Conservation (phyloP, 2,888 invertebrate genomes). For the Epirrhoe alternata region DNA sequence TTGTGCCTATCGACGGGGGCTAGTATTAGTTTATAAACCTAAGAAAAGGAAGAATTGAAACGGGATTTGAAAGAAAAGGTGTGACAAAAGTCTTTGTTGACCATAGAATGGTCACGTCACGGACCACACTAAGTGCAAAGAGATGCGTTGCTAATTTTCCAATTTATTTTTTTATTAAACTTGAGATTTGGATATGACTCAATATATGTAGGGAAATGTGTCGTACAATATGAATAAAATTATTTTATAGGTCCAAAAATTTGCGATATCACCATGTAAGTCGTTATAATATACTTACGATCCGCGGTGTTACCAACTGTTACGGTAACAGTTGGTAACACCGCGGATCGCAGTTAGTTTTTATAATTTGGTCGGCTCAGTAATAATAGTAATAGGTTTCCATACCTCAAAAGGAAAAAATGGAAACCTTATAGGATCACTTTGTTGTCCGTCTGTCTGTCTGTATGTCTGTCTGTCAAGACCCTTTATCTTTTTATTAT, state of each 20-base stretch:
- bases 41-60: constrained; percentile 64
- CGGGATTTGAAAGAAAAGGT: constrained; percentile 56
- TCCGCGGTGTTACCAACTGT: too few relatives aligned
- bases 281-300: too few relatives aligned
- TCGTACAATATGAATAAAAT: not conserved
- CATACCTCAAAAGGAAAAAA: too few relatives aligned
- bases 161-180: constrained; percentile 55
- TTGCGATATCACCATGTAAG: too few relatives aligned
- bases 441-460: too few relatives aligned
- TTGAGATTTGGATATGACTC: constrained; percentile 14
- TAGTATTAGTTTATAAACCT: constrained; percentile 53
- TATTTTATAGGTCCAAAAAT: not conserved
- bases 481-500: too few relatives aligned
- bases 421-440: too few relatives aligned
- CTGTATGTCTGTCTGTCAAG: too few relatives aligned
- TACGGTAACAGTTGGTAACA: too few relatives aligned
- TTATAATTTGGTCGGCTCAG: too few relatives aligned
- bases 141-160: constrained; percentile 77
- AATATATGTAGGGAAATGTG: constrained; percentile 3
- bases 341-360: too few relatives aligned
- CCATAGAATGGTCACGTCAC: constrained; percentile 64
- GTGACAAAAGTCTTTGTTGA: constrained; percentile 58
- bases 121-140: constrained; percentile 72
- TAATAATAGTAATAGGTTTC: too few relatives aligned
- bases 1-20: constrained; percentile 75